Evolutionary conservation across 2,113 vertebrate species (phyloP).

Genomic region (Toxotes chatareus): DNA sequence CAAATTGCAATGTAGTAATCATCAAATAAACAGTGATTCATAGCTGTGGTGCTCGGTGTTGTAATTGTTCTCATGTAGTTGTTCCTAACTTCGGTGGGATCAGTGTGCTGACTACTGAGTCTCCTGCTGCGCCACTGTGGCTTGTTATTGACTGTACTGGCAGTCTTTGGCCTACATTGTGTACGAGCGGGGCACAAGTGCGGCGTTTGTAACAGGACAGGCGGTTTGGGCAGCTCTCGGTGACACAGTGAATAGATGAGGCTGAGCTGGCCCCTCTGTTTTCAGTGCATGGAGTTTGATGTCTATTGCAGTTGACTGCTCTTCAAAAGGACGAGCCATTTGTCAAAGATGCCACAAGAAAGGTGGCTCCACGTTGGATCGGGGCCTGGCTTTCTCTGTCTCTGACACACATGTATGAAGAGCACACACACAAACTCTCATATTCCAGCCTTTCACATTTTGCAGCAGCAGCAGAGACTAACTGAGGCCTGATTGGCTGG

Average conservation of each 20-base stretch:
- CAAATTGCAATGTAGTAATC: background rate
- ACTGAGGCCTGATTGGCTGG: slow-evolving; percentile 60
- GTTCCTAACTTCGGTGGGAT: slow-evolving; percentile 38
- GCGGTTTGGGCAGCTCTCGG: slow-evolving; percentile 33
- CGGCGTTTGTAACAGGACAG: slow-evolving; percentile 44
- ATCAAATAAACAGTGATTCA: background rate
- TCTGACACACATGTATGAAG: slow-evolving; percentile 1
- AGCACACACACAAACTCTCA: background rate
- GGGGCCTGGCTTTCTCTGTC: slow-evolving; percentile 41
- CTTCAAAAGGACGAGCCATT: slow-evolving; percentile 82
- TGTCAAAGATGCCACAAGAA: slow-evolving; percentile 78
- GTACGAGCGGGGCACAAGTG: slow-evolving; percentile 42
- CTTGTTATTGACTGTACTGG: slow-evolving; percentile 54
- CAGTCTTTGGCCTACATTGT: slow-evolving; percentile 51
- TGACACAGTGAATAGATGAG: slow-evolving; percentile 70
- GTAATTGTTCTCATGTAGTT: slow-evolving; percentile 37
- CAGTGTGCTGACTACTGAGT: slow-evolving; percentile 37
- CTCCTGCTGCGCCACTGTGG: slow-evolving; percentile 39
- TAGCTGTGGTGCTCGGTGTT: background rate
- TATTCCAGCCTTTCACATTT: slow-evolving; percentile 54
- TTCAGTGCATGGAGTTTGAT: slow-evolving; percentile 77
- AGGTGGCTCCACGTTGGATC: slow-evolving; percentile 65
- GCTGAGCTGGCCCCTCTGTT: slow-evolving; percentile 74
- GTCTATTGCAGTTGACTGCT: slow-evolving; percentile 81
- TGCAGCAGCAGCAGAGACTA: slow-evolving; percentile 64